Base-by-base conservation (phyloP, 2,797 vertebrate species). In the Darevskia mixta region DNA sequence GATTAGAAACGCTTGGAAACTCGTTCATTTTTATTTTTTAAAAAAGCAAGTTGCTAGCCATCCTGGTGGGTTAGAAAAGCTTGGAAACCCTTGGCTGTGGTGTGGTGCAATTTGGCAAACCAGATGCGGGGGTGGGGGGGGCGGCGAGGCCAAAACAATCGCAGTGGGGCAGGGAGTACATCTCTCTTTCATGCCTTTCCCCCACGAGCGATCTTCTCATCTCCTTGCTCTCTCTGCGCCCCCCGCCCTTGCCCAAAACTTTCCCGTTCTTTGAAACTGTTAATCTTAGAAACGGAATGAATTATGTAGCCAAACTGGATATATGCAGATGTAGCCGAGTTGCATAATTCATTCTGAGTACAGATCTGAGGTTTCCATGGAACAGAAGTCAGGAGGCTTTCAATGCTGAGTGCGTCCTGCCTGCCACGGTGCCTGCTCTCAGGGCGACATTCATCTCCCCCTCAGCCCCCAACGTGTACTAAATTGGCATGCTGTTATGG, bases 271-370 rank as follows among this genome's bases (percentile, higher is more conserved):
- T 79, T 80, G 82, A 84, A 85, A 84, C 43, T 35, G 41, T 83
- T 61, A 27, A 35, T 79, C 82, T 79, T 79, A 73, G 66, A 79
- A 85, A 23, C 76, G 1, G 20, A 43, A 79, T 79, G 20, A 64
- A 79, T 79, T 72, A 84, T 80, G 67, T 23, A 86, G 78, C 72
- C 35, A 58, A 61, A 61, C 45, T 49, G 35, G 83, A 55, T 55
- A 72, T 80, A 73, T 61, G 49, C 35, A 61, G 69, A 87, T 55
- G 45, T 49, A 79, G 35, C 23, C 25, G 35, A 87, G 69, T n/a
- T 81, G 78, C 78, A 87, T 81, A 81, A 87, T 87, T 87, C 78
- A 87, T 81, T 87, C 45, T n/a, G 49, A 9, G 66, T 25, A 23
- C 66, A 80, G 77, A 58, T 72, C 43, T 79, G 85, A 66, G 64